These are phyloP conservation scores for Phocides pigmalion DNA, from an alignment of 1,140 invertebrate species.

Conservation along the genomic window DNA sequence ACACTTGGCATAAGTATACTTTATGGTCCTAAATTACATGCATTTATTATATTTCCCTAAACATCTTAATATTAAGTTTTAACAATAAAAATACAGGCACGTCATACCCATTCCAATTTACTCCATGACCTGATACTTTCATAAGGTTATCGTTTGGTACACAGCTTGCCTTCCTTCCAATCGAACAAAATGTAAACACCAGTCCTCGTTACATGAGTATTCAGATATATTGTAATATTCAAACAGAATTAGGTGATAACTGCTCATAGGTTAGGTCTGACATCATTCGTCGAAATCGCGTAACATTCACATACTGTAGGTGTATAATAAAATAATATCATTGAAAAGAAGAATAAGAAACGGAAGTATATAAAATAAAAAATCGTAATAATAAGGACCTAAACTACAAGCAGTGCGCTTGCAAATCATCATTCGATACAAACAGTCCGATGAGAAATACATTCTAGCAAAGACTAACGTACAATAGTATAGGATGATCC, in stretches of 20 bases:
- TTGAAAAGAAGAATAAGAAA: background rate
- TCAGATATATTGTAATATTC: constrained; percentile 3
- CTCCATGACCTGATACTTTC: constrained; percentile 1
- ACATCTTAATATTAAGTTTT: constrained; percentile 10
- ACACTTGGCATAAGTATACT: constrained; percentile 19
- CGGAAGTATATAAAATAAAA: background rate
- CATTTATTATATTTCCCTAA: constrained; percentile 1
- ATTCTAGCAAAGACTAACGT: constrained; percentile 28
- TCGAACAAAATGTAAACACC: constrained; percentile 14
- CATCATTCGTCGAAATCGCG: background rate
- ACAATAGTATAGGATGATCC: constrained; percentile 12
- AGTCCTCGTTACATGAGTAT: constrained; percentile 13
- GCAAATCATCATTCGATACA: constrained; percentile 19
- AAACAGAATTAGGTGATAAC: background rate
- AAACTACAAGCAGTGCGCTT: constrained; percentile 13
- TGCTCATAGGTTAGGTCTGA: constrained; percentile 1
- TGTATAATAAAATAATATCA: background rate
- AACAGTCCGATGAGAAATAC: constrained; percentile 32
- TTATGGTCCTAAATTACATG: constrained; percentile 22
- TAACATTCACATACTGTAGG: background rate
- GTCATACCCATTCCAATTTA: constrained; percentile 8
- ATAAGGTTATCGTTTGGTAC: constrained; percentile 21
- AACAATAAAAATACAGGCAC: constrained; percentile 15
- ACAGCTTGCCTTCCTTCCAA: constrained; percentile 24
- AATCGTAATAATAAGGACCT: background rate